phyloP scores from a whole-genome alignment of 1,140 invertebrate species.

The Glomeris maerens region DNA sequence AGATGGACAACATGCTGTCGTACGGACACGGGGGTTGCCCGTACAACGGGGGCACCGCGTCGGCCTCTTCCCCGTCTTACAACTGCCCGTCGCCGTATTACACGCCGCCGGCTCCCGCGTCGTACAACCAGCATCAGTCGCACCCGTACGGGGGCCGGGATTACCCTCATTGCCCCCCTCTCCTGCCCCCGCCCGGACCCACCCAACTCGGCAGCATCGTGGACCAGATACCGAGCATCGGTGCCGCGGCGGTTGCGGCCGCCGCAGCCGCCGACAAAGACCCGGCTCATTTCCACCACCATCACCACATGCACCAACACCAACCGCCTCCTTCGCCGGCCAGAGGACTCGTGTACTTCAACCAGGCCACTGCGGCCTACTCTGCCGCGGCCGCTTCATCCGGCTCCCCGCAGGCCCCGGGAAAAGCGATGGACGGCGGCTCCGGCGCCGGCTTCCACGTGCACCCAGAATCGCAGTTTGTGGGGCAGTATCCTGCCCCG shows the following conservation, averaged over 20 bases:
- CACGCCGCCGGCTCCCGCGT: constrained; percentile 7
- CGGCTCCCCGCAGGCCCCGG: constrained; percentile 15
- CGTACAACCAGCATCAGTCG: too few species aligned
- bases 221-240: constrained; percentile 77
- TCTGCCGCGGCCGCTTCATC: constrained; percentile 7
- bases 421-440: too few species aligned
- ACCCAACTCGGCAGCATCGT: constrained; percentile 75
- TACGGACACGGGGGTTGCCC: constrained; percentile 5
- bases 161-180: constrained; percentile 39
- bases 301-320: constrained; percentile 18
- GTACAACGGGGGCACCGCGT: not conserved
- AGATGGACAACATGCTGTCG: constrained; percentile 23
- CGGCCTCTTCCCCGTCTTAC: not conserved
- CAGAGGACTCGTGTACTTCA: constrained; percentile 13
- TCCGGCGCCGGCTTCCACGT: constrained; percentile 15
- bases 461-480: constrained; percentile 4
- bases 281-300: constrained; percentile 10
- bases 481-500: constrained; percentile 15
- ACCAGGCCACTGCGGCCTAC: constrained; percentile 3
- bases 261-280: too few species aligned
- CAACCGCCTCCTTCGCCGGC: constrained; percentile 19
- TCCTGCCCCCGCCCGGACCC: constrained; percentile 49
- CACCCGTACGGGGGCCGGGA: constrained; percentile 41
- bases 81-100: constrained; percentile 17
- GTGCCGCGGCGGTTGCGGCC: constrained; percentile 40